Evolutionary conservation across 2,113 vertebrate species (phyloP), one percentile per base, ranked within the genome.

Genomic region (Cricetomys ansorgei): DNA sequence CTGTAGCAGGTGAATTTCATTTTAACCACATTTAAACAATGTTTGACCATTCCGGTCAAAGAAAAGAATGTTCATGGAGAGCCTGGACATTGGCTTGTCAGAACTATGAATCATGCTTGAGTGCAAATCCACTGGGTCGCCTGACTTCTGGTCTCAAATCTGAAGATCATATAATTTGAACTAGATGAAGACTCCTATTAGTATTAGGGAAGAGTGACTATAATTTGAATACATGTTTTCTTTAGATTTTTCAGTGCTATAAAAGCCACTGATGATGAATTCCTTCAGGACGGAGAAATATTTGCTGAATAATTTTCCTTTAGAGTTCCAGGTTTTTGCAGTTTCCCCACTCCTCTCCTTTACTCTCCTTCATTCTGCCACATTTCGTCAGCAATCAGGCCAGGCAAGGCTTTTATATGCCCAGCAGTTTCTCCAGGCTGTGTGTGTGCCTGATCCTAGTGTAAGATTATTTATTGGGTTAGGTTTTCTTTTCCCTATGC

Each of bases 291-390:
- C 48, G 80, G 29, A 53, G 8, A 37, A 91, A 75, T 87, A 73
- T 5, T 79, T 95, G 31, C 65, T 62, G 48, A 90, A 43, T 84
- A 31, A 19, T 83, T 92, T 45, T 80, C 64, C 45, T 91, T 94
- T 89, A 70, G 40, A 95, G 48, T 70, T 40, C 27, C 48, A 21
- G 12, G 31, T 5, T 92, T 89, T 53, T 21, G 4, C 2, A 3
- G 75, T 72, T 11, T 40, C 23, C 40, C 29, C 11, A 72, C 43
- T 62, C 31, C 23, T 90, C 88, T 87, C 8, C 10, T 89, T 72
- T 57, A 84, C 10, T 88, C 69, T 87, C 3, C 10, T 76, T 76
- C 67, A 86, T 95, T 86, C 15, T 34, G 2, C 25, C 23, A 48
- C 23, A 25, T 91, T 72, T 93, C 29, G 34, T 59, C 21, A 88